Conservation (phyloP, 2,888 invertebrate species). For the Epicampocera succincta region DNA sequence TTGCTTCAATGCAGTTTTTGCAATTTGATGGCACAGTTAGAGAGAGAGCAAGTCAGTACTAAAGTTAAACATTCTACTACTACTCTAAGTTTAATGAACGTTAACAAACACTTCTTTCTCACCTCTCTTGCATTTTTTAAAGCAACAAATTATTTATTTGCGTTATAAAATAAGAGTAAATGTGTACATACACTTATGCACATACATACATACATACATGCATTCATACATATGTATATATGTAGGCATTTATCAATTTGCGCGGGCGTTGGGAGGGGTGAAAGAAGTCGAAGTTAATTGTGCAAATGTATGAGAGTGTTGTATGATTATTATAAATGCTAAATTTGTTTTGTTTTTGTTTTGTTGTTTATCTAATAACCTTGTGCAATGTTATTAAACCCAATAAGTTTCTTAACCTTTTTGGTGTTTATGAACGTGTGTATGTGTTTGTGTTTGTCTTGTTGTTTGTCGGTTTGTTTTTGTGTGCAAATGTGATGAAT, state of each 20-base stretch:
- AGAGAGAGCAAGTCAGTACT: conserved; percentile 6
- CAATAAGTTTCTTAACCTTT: conserved; percentile 81
- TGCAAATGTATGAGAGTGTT: conserved; percentile 13
- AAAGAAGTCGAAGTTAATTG: conserved; percentile 24
- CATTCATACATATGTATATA: no score
- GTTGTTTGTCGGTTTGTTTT: background rate
- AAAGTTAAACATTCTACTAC: conserved; percentile 8
- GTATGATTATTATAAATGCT: conserved; percentile 59
- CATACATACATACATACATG: no score
- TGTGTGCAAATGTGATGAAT: conserved; percentile 15
- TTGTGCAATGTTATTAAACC: conserved; percentile 81
- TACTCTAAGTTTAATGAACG: conserved; percentile 27
- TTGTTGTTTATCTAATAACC: conserved; percentile 80
- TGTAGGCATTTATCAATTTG: background rate
- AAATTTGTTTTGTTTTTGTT: conserved; percentile 68
- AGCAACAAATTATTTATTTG: conserved; percentile 10
- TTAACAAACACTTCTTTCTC: conserved; percentile 4
- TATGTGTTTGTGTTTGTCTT: background rate
- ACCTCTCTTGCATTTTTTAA: conserved; percentile 27
- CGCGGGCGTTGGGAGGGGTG: background rate
- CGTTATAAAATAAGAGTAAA: conserved; percentile 5
- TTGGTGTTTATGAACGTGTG: conserved; percentile 41
- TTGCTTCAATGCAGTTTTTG: conserved; percentile 55
- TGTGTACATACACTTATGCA: no score
- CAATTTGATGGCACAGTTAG: conserved; percentile 56